Evolutionary conservation across 2,888 invertebrate genomes (phyloP), one percentile per base, ranked within the genome.

Genomic region (Micoletzkya japonica): DNA sequence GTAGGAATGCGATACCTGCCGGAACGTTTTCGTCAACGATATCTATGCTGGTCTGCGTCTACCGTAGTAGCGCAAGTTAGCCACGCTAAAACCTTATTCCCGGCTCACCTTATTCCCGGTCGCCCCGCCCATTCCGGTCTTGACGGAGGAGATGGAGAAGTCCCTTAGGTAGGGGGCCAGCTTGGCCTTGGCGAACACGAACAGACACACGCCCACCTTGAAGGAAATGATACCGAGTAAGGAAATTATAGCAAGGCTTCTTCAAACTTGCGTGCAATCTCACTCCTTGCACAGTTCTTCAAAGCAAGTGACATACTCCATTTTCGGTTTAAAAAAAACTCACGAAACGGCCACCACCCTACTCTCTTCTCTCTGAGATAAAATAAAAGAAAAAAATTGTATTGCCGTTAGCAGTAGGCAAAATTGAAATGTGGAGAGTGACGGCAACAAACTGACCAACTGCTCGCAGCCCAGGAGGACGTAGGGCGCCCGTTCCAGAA

Each of bases 41-140:
- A n/a, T n/a, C n/a, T n/a, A n/a, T n/a, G n/a, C n/a, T n/a, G n/a
- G n/a, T n/a, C n/a, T n/a, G n/a, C n/a, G n/a, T n/a, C n/a, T n/a
- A n/a, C n/a, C n/a, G n/a, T n/a, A n/a, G n/a, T n/a, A n/a, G n/a
- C n/a, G n/a, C n/a, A n/a, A n/a, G n/a, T n/a, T n/a, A n/a, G n/a
- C n/a, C n/a, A n/a, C n/a, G n/a, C n/a, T n/a, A n/a, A n/a, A n/a
- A n/a, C n/a, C n/a, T n/a, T n/a, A n/a, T n/a, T n/a, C n/a, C n/a
- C n/a, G n/a, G n/a, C 92, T 95, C 4, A 97, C 97, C 88, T 98
- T 98, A 86, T 98, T 98, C 6, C 93, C 92, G 20, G 97, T 93
- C n/a, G 97, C 92, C 54, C 98, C 97, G 36, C 96, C 96, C 76
- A 98, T 88, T 1, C 98, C 98, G 3, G 98, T 99, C 89, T 99